phyloP scores from a whole-genome alignment of 2,888 invertebrate genomes.

The Caradrina kadenii region DNA sequence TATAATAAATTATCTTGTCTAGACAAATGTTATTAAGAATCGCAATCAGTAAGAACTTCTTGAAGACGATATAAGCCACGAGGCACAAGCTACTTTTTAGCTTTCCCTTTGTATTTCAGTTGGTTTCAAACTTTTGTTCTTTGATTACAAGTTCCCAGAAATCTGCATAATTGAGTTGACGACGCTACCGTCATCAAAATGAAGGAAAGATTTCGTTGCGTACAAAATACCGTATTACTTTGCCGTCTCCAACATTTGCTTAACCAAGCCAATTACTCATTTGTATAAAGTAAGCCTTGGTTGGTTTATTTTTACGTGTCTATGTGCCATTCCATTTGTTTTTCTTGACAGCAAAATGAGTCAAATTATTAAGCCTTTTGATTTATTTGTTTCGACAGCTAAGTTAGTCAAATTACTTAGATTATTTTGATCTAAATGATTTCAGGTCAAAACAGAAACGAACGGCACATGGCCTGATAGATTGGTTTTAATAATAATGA shows the following conservation, averaged over 20 bases:
- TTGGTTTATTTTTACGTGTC: conserved; percentile 12
- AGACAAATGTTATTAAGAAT: conserved; percentile 20
- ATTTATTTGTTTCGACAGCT: neutral
- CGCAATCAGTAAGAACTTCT: conserved; percentile 19
- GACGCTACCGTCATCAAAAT: conserved; percentile 52
- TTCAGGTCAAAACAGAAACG: too few relatives aligned
- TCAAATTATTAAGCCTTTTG: neutral
- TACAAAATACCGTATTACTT: conserved; percentile 55
- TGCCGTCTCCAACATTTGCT: conserved; percentile 49
- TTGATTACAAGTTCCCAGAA: conserved; percentile 64
- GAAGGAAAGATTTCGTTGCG: conserved; percentile 54
- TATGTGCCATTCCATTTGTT: conserved; percentile 2
- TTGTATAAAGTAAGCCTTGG: conserved; percentile 51
- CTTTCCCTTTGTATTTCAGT: conserved; percentile 50
- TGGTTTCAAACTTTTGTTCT: conserved; percentile 63
- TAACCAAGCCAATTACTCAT: conserved; percentile 57
- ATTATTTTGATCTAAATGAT: too few relatives aligned
- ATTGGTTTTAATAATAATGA: too few relatives aligned
- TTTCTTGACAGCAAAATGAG: too few relatives aligned
- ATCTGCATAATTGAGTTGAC: conserved; percentile 67
- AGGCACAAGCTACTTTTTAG: conserved; percentile 42
- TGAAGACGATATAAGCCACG: conserved; percentile 17
- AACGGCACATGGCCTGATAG: too few relatives aligned
- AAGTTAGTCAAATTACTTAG: too few relatives aligned
- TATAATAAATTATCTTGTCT: neutral